Evolutionary conservation across 2,888 invertebrate species (phyloP).

Genomic region (Dastarcus helophoroides): DNA sequence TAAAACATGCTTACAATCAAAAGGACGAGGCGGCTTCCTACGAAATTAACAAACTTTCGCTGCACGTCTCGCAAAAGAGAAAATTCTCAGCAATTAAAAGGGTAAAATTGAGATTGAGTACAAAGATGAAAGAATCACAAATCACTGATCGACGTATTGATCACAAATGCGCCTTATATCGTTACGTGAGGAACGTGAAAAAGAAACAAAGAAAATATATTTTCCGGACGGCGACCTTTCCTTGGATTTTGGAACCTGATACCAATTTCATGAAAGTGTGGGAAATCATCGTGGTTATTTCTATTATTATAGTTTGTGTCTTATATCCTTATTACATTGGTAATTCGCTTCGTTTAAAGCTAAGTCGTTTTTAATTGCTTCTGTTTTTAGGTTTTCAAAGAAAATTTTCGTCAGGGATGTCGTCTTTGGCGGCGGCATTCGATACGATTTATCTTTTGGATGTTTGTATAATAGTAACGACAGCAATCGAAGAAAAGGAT

Average conservation of each 20-base stretch:
- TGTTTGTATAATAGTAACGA: constrained; percentile 36
- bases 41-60: constrained; percentile 26
- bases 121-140: constrained; percentile 31
- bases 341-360: too few relatives aligned
- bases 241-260: constrained; percentile 41
- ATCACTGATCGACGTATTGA: constrained; percentile 34
- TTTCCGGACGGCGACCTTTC: constrained; percentile 35
- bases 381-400: constrained; percentile 38
- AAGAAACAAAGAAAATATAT: constrained; percentile 30
- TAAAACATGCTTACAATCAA: constrained; percentile 10
- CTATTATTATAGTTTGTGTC: constrained; percentile 38
- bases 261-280: constrained; percentile 40
- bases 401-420: constrained; percentile 35
- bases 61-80: constrained; percentile 39
- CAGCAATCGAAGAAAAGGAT: constrained; percentile 41
- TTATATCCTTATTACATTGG: constrained; percentile 42
- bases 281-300: constrained; percentile 38
- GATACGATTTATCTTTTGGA: constrained; percentile 38
- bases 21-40: constrained; percentile 4
- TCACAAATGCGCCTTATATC: constrained; percentile 38
- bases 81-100: constrained; percentile 42
- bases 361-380: too few relatives aligned
- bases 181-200: constrained; percentile 39
- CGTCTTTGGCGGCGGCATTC: constrained; percentile 36
- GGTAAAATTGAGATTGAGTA: constrained; percentile 37